Percentiles rank a stretch among this genome's conserved stretches.
phyloP scores from a whole-genome alignment of 2,888 invertebrate genomes.

The Aphelenchoides bicaudatus region DNA sequence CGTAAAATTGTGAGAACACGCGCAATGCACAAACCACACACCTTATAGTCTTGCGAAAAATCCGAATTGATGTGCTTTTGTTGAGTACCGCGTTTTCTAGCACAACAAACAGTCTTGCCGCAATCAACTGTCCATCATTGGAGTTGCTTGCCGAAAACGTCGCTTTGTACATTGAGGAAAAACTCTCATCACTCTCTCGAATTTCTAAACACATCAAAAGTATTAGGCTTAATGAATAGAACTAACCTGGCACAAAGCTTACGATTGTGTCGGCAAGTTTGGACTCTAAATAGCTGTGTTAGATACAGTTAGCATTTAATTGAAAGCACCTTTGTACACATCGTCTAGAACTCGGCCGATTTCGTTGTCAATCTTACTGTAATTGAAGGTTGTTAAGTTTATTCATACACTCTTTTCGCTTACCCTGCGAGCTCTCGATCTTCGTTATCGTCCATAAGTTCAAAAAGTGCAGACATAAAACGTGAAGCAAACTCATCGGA shows the following conservation, averaged over 20 bases:
- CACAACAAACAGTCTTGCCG: background rate
- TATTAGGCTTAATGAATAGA: slow-evolving; percentile 19
- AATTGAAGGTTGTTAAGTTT: background rate
- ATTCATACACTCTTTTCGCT: background rate
- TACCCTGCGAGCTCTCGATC: no score
- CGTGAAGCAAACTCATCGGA: slow-evolving; percentile 24
- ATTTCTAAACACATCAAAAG: slow-evolving; percentile 1
- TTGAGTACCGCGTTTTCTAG: background rate
- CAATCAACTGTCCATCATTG: background rate
- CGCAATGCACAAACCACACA: background rate
- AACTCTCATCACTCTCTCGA: slow-evolving; percentile 1
- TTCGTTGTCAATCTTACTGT: no score
- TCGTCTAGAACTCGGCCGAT: no score
- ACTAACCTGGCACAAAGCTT: slow-evolving; percentile 29
- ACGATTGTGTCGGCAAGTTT: slow-evolving; percentile 27
- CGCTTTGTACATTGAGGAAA: background rate
- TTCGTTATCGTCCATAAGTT: slow-evolving; percentile 8
- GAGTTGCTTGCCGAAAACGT: background rate
- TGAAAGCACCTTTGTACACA: background rate
- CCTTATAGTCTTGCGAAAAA: slow-evolving; percentile 1
- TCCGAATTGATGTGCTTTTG: background rate
- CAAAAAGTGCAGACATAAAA: slow-evolving; percentile 25
- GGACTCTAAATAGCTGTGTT: background rate
- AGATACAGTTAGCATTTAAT: slow-evolving; percentile 15
- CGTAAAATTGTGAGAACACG: background rate